A percentile compares a stretch with the other conserved stretches of the same genome.
phyloP scores from a whole-genome alignment of 2,888 invertebrate species.

The Tachystola acroxantha region DNA sequence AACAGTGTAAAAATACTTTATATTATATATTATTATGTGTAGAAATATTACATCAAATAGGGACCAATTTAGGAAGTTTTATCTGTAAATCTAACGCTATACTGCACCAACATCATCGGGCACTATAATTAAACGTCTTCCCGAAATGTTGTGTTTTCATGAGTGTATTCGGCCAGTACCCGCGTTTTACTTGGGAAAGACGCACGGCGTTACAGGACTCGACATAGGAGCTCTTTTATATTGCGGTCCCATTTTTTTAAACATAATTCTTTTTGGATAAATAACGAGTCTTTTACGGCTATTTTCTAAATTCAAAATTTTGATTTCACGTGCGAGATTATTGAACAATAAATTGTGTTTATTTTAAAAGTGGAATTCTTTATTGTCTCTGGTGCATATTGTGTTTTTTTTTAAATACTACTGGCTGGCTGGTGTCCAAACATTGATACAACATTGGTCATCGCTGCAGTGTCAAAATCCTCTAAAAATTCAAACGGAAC shows the following conservation, averaged over 20 bases:
- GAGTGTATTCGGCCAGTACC: conserved; percentile 48
- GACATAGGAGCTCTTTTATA: conserved; percentile 40
- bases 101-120: conserved; percentile 34
- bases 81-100: conserved; percentile 20
- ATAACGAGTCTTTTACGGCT: not conserved
- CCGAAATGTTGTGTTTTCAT: conserved; percentile 55
- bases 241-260: conserved; percentile 33
- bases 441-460: conserved; percentile 20
- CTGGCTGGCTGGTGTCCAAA: conserved; percentile 11
- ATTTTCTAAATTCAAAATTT: conserved; percentile 6
- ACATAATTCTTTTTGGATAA: not conserved
- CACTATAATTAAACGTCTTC: conserved; percentile 59
- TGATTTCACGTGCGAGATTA: not conserved
- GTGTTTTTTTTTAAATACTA: too few relatives aligned
- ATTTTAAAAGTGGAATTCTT: too few relatives aligned
- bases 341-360: too few relatives aligned
- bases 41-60: too few relatives aligned
- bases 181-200: conserved; percentile 47
- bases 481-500: conserved; percentile 20
- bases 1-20: too few relatives aligned
- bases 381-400: too few relatives aligned
- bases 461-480: too few relatives aligned
- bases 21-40: too few relatives aligned
- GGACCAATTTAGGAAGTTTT: conserved; percentile 3
- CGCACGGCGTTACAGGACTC: conserved; percentile 53